A percentile compares a stretch with the other conserved stretches of the same genome.
Conservation (phyloP, 2,113 vertebrate species). For the Nyctereutes procyonoides region DNA sequence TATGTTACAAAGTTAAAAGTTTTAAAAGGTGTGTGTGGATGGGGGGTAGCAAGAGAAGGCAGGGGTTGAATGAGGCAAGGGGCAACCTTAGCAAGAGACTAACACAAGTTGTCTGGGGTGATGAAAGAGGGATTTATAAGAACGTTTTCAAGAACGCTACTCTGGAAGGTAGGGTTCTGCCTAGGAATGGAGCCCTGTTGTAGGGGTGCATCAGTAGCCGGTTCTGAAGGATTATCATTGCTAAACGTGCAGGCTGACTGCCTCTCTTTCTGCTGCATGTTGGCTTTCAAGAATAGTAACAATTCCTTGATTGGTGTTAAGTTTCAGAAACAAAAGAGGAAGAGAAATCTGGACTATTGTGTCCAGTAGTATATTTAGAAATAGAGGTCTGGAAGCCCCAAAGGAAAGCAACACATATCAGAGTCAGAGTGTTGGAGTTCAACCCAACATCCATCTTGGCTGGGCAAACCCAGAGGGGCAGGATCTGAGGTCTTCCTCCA, state of each 20-base stretch:
- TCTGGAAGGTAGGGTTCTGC: not conserved
- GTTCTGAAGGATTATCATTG: not conserved
- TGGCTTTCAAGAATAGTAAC: slow-evolving; percentile 48
- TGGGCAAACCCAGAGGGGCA: not conserved
- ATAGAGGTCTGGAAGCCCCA: not conserved
- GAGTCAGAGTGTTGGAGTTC: not conserved
- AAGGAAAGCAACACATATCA: not conserved
- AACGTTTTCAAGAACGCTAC: not conserved
- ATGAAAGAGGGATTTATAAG: slow-evolving; percentile 7
- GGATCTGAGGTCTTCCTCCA: not conserved
- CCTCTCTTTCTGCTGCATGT: not conserved
- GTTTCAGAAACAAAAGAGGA: slow-evolving; percentile 37
- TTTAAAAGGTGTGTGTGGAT: slow-evolving; percentile 85
- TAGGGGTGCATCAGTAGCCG: not conserved
- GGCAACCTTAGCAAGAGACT: not conserved
- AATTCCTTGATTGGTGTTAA: slow-evolving; percentile 14
- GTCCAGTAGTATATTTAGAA: not conserved
- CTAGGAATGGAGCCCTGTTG: not conserved
- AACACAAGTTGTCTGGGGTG: slow-evolving; percentile 43
- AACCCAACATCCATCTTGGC: not conserved
- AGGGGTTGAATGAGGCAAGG: not conserved
- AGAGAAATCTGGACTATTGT: not conserved
- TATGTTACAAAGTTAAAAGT: slow-evolving; percentile 74
- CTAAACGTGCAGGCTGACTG: not conserved
- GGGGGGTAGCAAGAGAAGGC: slow-evolving; percentile 40